phyloP scores from a whole-genome alignment of 2,113 vertebrate species.

The Capreolus pygargus region DNA sequence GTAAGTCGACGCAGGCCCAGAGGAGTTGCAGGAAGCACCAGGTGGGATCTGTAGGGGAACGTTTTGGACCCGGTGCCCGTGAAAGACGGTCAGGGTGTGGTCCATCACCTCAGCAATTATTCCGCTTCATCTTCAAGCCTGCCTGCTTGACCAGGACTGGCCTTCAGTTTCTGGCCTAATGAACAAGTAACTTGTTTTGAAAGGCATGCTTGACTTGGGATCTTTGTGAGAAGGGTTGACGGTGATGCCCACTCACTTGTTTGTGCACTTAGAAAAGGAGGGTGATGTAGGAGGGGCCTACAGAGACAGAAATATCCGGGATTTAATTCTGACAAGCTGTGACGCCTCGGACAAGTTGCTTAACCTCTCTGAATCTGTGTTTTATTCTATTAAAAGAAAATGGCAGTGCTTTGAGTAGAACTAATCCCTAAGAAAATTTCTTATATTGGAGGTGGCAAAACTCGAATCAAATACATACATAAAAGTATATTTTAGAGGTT shows the following conservation, averaged over 20 bases:
- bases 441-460: neutral
- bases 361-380: neutral
- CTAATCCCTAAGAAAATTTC: neutral
- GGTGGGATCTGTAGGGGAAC: neutral
- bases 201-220: neutral
- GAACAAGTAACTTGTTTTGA: neutral
- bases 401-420: neutral
- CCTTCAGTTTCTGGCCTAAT: neutral
- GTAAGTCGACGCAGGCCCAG: neutral
- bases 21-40: neutral
- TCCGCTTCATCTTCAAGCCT: neutral
- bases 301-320: neutral
- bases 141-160: neutral
- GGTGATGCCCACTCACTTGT: no score
- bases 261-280: neutral
- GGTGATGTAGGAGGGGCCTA: neutral
- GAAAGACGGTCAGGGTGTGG: neutral
- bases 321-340: neutral
- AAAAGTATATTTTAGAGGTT: neutral
- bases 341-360: neutral
- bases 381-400: neutral
- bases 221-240: neutral
- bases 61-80: fast-evolving
- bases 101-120: neutral
- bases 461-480: neutral